Percentiles rank a stretch among this genome's conserved stretches.
Evolutionary conservation across 2,797 vertebrate species (phyloP).

Genomic region (Sandelia bainsii): DNA sequence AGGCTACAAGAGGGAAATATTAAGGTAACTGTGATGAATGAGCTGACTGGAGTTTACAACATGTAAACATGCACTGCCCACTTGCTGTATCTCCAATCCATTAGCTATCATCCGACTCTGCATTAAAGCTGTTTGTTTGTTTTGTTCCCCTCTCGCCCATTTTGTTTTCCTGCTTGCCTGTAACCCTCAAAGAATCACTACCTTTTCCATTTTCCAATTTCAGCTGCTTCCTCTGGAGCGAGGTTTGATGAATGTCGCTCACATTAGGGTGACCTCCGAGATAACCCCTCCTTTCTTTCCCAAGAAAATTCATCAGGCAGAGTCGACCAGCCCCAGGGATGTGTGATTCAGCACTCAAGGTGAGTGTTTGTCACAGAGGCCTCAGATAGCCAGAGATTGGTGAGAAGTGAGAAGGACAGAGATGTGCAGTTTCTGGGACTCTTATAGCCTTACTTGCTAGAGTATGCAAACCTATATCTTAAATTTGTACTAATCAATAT

Average conservation of each 20-base stretch:
- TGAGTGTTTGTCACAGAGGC: conserved; percentile 86
- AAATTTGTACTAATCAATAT: neutral
- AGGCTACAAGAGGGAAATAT: conserved; percentile 49
- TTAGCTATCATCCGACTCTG: conserved; percentile 70
- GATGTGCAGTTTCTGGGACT: conserved; percentile 54
- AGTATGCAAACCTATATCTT: neutral
- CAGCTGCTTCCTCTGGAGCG: conserved; percentile 77
- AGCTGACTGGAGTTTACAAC: conserved; percentile 69
- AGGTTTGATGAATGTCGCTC: conserved; percentile 85
- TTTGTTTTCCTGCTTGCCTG: conserved; percentile 53
- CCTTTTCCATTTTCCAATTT: conserved; percentile 82
- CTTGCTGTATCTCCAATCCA: conserved; percentile 69
- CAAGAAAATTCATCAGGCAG: conserved; percentile 84
- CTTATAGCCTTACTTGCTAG: conserved; percentile 5
- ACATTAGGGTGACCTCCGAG: conserved; percentile 83
- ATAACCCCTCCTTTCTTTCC: conserved; percentile 83
- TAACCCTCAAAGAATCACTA: conserved; percentile 73
- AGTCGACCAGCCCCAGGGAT: conserved; percentile 76
- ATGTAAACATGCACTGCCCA: conserved; percentile 70
- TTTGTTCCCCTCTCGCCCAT: conserved; percentile 52
- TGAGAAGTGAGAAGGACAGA: conserved; percentile 59
- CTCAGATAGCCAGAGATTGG: conserved; percentile 75
- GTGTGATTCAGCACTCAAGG: conserved; percentile 85
- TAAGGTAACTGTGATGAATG: conserved; percentile 70
- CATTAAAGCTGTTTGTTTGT: conserved; percentile 71